These are phyloP conservation scores for Odontamblyopus rebecca DNA, from an alignment of 2,797 vertebrate genomes.

Conservation along the genomic window DNA sequence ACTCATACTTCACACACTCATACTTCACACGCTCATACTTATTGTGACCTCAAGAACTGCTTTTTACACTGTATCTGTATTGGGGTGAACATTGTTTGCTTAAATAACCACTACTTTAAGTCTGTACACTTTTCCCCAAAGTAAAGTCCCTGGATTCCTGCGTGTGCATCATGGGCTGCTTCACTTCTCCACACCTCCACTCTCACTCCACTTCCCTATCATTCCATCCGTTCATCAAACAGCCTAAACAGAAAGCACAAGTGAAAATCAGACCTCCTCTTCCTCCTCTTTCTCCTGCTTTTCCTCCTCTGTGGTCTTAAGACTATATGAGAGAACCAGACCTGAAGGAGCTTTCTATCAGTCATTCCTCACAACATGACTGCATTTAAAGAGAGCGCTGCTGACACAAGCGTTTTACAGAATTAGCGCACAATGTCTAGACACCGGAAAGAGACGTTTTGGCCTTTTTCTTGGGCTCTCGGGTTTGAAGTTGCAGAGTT, in stretches of 20 bases:
- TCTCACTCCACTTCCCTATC: not conserved
- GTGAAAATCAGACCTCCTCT: constrained; percentile 51
- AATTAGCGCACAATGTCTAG: constrained; percentile 24
- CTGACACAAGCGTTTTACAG: constrained; percentile 38
- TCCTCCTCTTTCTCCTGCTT: not conserved
- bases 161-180: not conserved
- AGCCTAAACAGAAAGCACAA: constrained; percentile 61
- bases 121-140: not conserved
- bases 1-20: too few species aligned
- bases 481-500: constrained; percentile 4
- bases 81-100: too few species aligned
- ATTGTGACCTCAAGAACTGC: too few species aligned
- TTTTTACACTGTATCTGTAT: too few species aligned
- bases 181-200: not conserved
- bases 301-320: constrained; percentile 27
- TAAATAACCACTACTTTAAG: too few species aligned
- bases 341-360: constrained; percentile 38
- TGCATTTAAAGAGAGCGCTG: too few species aligned
- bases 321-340: constrained; percentile 29
- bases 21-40: too few species aligned
- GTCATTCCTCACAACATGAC: constrained; percentile 10
- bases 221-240: constrained; percentile 31
- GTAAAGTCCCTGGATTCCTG: not conserved
- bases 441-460: constrained; percentile 11
- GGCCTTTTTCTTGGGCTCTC: constrained; percentile 5